Evolutionary conservation across 2,113 vertebrate species (phyloP), one percentile per base, ranked within the genome.

Genomic region (Megaceryle torquata): DNA sequence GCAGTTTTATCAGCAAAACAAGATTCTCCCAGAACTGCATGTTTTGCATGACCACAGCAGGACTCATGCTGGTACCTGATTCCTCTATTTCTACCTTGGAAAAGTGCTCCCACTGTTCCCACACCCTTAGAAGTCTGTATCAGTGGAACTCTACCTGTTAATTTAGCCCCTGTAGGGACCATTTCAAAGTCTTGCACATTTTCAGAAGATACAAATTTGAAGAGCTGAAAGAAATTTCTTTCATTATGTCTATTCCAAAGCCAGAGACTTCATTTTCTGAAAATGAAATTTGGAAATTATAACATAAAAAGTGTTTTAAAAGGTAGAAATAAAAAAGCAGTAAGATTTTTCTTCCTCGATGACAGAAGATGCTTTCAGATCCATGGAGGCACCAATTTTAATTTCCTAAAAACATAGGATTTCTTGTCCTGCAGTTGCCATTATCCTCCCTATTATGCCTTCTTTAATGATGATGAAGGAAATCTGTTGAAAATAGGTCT

Each of bases 11-110:
- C 86, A 92, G 82, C 91, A 92, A 77, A 95, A 81, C 43, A 86
- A 72, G 53, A 77, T 75, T 94, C 86, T 92, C 53, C 57, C 60
- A 67, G 69, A 95, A 74, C 51, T 78, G 64, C 59, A 90, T 92
- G 64, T 60, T 90, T 92, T 67, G 71, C 54, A 29, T 82, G 39
- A 39, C 12, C 44, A 33, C 37, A 33, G 70, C 54, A 63, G 46
- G 56, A 74, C 37, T 69, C 20, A 48, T 77, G 44, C 64, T 90
- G 68, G 22, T 46, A 75, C 39, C 21, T 0, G 2, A 4, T 77
- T 77, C 51, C 72, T 83, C 5, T 50, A 83, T 77, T 86, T 59
- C 46, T 61, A 3, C 26, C 35, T 7, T n/a, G 39, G 79, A 90
- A 86, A 72, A 70, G 9, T 13, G 50, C 14, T 89, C 65, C 41